Percentiles rank a stretch among this genome's conserved stretches.
Conservation (phyloP, 2,888 invertebrate species). For the Conchocele bisecta region DNA sequence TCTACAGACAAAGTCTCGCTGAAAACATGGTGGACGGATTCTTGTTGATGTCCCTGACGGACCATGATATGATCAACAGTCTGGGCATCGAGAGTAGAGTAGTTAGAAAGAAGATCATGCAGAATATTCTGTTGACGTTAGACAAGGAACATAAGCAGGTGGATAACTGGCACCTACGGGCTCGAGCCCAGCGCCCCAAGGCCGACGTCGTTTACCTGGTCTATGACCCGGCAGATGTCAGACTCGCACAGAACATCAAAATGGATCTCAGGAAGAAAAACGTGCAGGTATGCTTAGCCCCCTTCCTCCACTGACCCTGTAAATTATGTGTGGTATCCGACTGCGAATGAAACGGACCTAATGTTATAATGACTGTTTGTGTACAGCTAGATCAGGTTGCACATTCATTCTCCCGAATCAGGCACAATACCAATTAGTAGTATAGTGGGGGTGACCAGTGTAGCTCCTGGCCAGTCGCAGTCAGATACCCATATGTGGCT, state of each 20-base stretch:
- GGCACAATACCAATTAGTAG: no score
- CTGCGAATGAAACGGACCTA: neutral
- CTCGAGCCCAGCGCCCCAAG: conserved; percentile 76
- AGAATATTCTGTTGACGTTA: conserved; percentile 77
- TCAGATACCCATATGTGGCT: no score
- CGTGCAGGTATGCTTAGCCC: conserved; percentile 69
- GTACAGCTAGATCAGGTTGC: no score
- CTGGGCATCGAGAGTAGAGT: conserved; percentile 80
- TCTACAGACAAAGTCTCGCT: conserved; percentile 80
- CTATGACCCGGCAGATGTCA: conserved; percentile 80
- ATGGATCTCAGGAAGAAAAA: conserved; percentile 77
- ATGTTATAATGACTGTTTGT: neutral
- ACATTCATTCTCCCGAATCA: no score
- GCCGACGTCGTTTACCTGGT: conserved; percentile 78
- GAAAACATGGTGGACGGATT: conserved; percentile 82
- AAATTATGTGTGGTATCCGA: neutral
- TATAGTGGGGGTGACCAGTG: no score
- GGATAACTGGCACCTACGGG: conserved; percentile 80
- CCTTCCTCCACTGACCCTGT: no score
- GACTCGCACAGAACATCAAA: conserved; percentile 80
- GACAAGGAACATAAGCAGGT: conserved; percentile 79
- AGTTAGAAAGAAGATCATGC: conserved; percentile 81
- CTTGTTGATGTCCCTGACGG: conserved; percentile 80
- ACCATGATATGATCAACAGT: conserved; percentile 78
- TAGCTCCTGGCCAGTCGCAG: no score